phyloP scores from a whole-genome alignment of 1,140 invertebrate species.

The Micrasema minimum region DNA sequence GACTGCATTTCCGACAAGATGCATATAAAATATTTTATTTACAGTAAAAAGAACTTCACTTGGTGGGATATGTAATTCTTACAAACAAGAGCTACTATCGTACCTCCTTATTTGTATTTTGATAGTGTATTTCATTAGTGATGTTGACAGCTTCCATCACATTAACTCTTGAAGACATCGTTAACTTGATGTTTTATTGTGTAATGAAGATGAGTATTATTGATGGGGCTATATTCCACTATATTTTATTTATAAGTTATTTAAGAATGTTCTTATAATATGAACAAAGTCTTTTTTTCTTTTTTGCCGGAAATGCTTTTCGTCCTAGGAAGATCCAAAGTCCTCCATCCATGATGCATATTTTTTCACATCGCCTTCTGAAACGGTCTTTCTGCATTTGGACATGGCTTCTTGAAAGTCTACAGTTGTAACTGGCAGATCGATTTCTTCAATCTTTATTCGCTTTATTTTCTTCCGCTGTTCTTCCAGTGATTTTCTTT shows the following conservation, averaged over 20 bases:
- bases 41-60: too few relatives aligned
- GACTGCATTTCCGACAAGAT: conserved; percentile 38
- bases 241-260: conserved; percentile 19
- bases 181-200: too few relatives aligned
- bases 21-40: too few relatives aligned
- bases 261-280: conserved; percentile 42
- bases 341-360: conserved; percentile 98
- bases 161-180: too few relatives aligned
- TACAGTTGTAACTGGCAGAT: conserved; percentile 87
- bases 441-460: conserved; percentile 93
- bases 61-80: too few relatives aligned
- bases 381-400: conserved; percentile 95
- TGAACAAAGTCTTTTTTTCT: conserved; percentile 45
- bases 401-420: conserved; percentile 91
- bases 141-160: too few relatives aligned
- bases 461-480: conserved; percentile 92
- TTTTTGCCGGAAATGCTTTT: conserved; percentile 52
- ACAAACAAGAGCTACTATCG: too few relatives aligned
- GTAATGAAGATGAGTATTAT: neutral
- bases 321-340: conserved; percentile 82
- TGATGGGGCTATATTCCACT: too few relatives aligned
- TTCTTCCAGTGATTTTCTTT: conserved; percentile 90
- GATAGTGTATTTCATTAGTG: too few relatives aligned
- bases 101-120: too few relatives aligned
- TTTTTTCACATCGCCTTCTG: conserved; percentile 89